A percentile compares a stretch with the other conserved stretches of the same genome.
Conservation (phyloP, 1,140 invertebrate genomes). For the Drosophila auraria region DNA sequence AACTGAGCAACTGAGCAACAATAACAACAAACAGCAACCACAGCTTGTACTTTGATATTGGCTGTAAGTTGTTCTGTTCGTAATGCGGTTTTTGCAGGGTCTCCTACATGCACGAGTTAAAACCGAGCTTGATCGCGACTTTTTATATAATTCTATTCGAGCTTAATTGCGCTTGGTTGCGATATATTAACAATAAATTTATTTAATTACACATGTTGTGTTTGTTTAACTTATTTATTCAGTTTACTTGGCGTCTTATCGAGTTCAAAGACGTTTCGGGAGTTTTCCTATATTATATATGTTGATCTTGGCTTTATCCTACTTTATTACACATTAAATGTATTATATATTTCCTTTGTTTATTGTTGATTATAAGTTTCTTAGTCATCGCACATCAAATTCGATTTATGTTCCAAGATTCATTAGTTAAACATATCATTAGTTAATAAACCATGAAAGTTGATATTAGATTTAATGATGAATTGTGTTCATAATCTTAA, state of each 20-base stretch:
- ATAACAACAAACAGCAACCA: constrained; percentile 18
- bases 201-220: constrained; percentile 22
- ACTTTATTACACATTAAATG: constrained; percentile 14
- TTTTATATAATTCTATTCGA: constrained; percentile 5
- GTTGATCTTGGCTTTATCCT: constrained; percentile 3
- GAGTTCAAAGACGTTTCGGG: neutral
- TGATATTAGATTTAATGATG: constrained; percentile 60
- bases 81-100: constrained; percentile 25
- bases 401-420: constrained; percentile 35
- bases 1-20: constrained; percentile 9
- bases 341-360: constrained; percentile 17
- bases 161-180: constrained; percentile 7
- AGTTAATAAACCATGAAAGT: constrained; percentile 60
- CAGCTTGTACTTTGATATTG: constrained; percentile 34
- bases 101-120: constrained; percentile 1
- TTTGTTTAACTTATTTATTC: constrained; percentile 2
- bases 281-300: neutral
- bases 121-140: neutral
- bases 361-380: constrained; percentile 34
- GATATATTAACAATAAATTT: constrained; percentile 2
- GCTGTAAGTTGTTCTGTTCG: constrained; percentile 17
- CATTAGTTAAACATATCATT: constrained; percentile 66
- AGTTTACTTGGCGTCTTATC: constrained; percentile 8
- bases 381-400: constrained; percentile 24
- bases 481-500: constrained; percentile 39